These are phyloP conservation scores for Dendronephthya gigantea DNA, from an alignment of 64 coral and sea anemone genomes.

Conservation along the genomic window DNA sequence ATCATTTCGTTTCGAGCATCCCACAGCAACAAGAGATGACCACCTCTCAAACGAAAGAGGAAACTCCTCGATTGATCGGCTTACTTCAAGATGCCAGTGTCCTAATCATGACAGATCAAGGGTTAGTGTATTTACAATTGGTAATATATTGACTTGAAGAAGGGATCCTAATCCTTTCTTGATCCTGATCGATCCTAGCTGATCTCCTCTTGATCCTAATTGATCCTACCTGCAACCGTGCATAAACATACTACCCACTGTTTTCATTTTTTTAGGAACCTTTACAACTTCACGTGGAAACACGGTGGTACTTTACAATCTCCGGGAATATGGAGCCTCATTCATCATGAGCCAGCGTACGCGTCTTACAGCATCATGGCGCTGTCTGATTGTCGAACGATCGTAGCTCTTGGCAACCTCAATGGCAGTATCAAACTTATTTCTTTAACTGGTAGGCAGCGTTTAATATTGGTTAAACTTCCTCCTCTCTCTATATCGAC, in stretches of 20 bases:
- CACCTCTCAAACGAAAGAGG: neutral
- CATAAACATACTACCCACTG: neutral
- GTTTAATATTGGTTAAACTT: no score
- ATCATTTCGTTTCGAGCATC: neutral
- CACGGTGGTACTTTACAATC: neutral
- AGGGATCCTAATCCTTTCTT: no score
- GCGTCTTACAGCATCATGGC: constrained; percentile 72
- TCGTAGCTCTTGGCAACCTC: constrained; percentile 85
- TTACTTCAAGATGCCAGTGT: constrained; percentile 20
- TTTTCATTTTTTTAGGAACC: neutral
- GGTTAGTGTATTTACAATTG: no score
- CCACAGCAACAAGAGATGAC: neutral
- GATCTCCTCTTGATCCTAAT: no score
- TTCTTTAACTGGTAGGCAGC: neutral
- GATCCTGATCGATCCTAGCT: no score
- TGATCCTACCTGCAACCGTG: no score
- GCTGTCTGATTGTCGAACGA: constrained; percentile 50
- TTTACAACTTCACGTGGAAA: neutral
- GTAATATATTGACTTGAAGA: no score
- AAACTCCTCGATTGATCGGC: constrained; percentile 52
- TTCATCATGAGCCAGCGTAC: constrained; percentile 52
- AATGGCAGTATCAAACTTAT: constrained; percentile 54
- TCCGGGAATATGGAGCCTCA: constrained; percentile 36
- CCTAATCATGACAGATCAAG: constrained; percentile 79
- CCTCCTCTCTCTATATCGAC: no score